Evolutionary conservation across 2,797 vertebrate species (phyloP).

Genomic region (Oreonectes daqikongensis): DNA sequence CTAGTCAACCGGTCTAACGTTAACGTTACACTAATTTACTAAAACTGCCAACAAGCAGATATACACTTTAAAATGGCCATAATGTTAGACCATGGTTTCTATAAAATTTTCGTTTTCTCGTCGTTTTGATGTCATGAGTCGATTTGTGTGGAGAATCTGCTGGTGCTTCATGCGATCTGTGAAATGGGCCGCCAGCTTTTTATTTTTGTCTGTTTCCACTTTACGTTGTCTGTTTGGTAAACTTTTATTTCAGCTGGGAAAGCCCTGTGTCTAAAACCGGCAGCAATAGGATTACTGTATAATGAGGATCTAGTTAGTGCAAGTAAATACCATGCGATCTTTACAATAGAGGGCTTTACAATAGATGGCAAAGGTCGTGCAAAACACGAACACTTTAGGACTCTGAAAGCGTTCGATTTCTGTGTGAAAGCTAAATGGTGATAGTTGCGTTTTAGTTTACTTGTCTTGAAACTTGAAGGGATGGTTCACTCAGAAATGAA

Average conservation of each 20-base stretch:
- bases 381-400: no score
- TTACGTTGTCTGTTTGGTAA: neutral
- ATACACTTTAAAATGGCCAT: neutral
- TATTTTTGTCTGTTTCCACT: neutral
- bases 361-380: no score
- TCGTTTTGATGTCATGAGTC: neutral
- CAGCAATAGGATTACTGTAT: slow-evolving; percentile 56
- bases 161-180: neutral
- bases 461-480: no score
- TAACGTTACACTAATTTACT: neutral
- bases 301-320: slow-evolving; percentile 61
- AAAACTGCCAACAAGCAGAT: neutral
- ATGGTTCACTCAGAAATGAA: no score
- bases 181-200: neutral
- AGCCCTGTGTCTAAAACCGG: slow-evolving; percentile 7
- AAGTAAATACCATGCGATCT: slow-evolving; percentile 51
- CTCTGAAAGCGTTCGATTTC: no score
- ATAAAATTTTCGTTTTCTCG: neutral
- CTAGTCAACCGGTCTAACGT: slow-evolving; percentile 23
- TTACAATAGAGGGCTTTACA: neutral
- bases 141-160: neutral
- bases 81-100: neutral
- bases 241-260: neutral
- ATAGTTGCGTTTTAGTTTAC: no score
- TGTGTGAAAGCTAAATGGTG: no score